phyloP scores from a whole-genome alignment of 2,888 invertebrate genomes.

The Mesochorus sp. region DNA sequence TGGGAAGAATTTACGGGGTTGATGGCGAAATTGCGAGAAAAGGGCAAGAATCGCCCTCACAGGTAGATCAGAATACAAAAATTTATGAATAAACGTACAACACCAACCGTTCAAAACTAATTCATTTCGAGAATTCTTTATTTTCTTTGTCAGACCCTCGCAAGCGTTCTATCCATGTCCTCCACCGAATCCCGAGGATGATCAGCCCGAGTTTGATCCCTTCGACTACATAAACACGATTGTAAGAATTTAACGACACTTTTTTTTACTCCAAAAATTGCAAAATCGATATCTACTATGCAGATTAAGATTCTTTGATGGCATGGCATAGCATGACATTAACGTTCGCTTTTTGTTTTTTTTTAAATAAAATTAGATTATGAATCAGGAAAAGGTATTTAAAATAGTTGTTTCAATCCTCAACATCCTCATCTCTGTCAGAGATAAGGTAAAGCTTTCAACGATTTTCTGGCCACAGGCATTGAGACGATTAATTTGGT shows the following conservation, averaged over 20 bases:
- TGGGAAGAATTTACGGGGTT: conserved; percentile 85
- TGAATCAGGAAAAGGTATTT: too few species aligned
- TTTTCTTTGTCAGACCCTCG: conserved; percentile 74
- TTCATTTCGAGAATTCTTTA: conserved; percentile 23
- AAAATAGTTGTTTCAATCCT: too few species aligned
- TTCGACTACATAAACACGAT: conserved; percentile 82
- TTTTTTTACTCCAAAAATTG: neutral
- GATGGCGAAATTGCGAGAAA: conserved; percentile 82
- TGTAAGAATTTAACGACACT: conserved; percentile 75
- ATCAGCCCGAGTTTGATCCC: conserved; percentile 81
- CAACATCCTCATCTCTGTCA: too few species aligned
- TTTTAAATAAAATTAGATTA: too few species aligned
- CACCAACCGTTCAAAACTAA: neutral
- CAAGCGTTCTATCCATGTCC: conserved; percentile 85
- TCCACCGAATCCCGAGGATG: conserved; percentile 83
- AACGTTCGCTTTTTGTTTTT: too few species aligned
- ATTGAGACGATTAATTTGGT: too few species aligned
- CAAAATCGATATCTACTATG: neutral
- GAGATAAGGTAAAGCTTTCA: too few species aligned
- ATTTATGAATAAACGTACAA: neutral
- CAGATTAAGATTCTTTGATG: neutral
- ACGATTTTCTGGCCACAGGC: too few species aligned
- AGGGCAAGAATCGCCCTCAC: conserved; percentile 75
- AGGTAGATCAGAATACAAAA: conserved; percentile 71
- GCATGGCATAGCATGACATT: conserved; percentile 1